Percentiles rank a stretch among this genome's conserved stretches.
These are phyloP conservation scores for Neodiprion virginianus DNA, from an alignment of 1,140 invertebrate species.

Conservation along the genomic window DNA sequence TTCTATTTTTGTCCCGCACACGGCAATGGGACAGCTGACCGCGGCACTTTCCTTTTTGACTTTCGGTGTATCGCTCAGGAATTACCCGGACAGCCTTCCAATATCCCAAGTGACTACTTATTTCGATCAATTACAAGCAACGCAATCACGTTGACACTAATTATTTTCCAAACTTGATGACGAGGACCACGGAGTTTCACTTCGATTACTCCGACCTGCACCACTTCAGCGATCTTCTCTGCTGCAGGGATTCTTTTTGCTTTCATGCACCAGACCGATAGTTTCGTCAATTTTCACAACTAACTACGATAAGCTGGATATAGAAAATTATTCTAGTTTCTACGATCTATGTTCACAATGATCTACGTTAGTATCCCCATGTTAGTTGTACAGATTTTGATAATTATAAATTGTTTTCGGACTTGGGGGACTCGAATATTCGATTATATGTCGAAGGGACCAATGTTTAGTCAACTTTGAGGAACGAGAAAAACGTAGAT, in stretches of 20 bases:
- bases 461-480: too few species aligned
- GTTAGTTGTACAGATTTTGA: neutral
- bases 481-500: too few species aligned
- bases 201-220: neutral
- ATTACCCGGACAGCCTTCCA: too few species aligned
- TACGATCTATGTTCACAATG: neutral
- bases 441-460: too few species aligned
- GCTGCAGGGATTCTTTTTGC: neutral
- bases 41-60: neutral
- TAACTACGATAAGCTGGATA: neutral
- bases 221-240: too few species aligned
- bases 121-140: too few species aligned
- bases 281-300: neutral
- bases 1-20: constrained; percentile 48
- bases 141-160: neutral
- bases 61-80: neutral
- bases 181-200: neutral
- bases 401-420: neutral
- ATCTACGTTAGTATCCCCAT: neutral
- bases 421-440: too few species aligned
- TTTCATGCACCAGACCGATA: neutral
- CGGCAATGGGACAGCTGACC: neutral
- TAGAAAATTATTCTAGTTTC: neutral
- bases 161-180: neutral
- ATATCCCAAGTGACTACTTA: too few species aligned